Conservation (phyloP, 2,113 vertebrate species). For the Sula dactylatra region DNA sequence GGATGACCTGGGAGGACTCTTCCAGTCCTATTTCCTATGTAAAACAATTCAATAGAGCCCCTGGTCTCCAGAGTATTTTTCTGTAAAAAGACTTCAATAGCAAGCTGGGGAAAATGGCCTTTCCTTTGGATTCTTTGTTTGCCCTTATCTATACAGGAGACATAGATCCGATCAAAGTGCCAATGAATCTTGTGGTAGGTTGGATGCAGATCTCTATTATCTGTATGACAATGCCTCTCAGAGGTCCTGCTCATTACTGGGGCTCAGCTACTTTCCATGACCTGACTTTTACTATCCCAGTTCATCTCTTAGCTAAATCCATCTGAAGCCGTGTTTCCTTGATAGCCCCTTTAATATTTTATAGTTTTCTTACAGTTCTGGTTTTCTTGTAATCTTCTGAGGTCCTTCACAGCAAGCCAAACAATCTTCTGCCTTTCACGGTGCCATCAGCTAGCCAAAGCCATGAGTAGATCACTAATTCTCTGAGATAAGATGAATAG, state of each 20-base stretch:
- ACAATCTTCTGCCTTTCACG: neutral
- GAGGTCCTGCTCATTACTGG: constrained; percentile 38
- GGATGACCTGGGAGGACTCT: constrained; percentile 46
- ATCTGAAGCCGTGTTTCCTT: constrained; percentile 29
- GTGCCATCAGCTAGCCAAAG: neutral
- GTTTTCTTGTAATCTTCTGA: constrained; percentile 14
- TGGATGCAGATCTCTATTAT: constrained; percentile 55
- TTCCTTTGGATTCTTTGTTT: constrained; percentile 62
- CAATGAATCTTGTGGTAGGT: constrained; percentile 43
- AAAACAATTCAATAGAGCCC: constrained; percentile 49
- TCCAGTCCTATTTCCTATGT: constrained; percentile 44
- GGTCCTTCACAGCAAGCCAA: constrained; percentile 33
- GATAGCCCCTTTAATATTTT: constrained; percentile 14
- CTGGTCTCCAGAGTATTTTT: constrained; percentile 39
- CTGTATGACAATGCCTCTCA: constrained; percentile 15
- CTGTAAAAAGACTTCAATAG: constrained; percentile 53
- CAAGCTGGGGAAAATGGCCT: constrained; percentile 36
- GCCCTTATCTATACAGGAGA: constrained; percentile 14
- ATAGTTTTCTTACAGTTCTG: neutral
- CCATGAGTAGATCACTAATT: neutral
- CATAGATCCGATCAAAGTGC: constrained; percentile 30
- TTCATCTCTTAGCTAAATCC: constrained; percentile 44
- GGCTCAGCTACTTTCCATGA: constrained; percentile 5
- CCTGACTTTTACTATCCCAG: constrained; percentile 29
- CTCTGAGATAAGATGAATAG: neutral